These are phyloP conservation scores for Drosophila kohkoa DNA, from an alignment of 1,140 invertebrate species.

Conservation along the genomic window DNA sequence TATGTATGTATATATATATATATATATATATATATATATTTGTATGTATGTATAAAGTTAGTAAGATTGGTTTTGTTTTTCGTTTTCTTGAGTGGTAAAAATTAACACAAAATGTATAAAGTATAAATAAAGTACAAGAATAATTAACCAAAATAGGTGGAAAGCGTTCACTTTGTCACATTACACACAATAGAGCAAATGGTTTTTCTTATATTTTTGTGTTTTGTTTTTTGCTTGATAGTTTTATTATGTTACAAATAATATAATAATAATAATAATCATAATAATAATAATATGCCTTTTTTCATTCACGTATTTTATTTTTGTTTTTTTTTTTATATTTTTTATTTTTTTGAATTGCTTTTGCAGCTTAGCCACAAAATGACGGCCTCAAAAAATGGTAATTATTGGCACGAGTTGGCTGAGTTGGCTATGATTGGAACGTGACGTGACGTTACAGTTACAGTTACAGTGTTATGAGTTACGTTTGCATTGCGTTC, in stretches of 20 bases:
- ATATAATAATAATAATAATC: slow-evolving; percentile 23
- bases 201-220: slow-evolving; percentile 4
- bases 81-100: slow-evolving; percentile 27
- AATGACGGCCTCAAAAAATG: slow-evolving; percentile 35
- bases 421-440: slow-evolving; percentile 25
- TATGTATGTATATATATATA: not conserved
- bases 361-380: slow-evolving; percentile 49
- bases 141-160: slow-evolving; percentile 51
- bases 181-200: slow-evolving; percentile 46
- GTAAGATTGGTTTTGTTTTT: slow-evolving; percentile 6
- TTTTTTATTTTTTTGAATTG: slow-evolving; percentile 28
- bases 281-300: slow-evolving; percentile 45
- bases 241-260: slow-evolving; percentile 25
- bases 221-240: not conserved
- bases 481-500: slow-evolving; percentile 6
- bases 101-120: slow-evolving; percentile 39
- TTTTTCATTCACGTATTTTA: slow-evolving; percentile 27
- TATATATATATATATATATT: too few relatives aligned
- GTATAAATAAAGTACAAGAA: slow-evolving; percentile 41
- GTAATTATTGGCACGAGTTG: slow-evolving; percentile 40
- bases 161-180: slow-evolving; percentile 70
- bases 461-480: slow-evolving; percentile 5
- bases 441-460: slow-evolving; percentile 12
- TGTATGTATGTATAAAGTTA: slow-evolving; percentile 38
- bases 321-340: slow-evolving; percentile 10